Percentiles rank a stretch among this genome's conserved stretches.
These are phyloP conservation scores for Nudaria mundana DNA, from an alignment of 2,888 invertebrate species.

Conservation along the genomic window DNA sequence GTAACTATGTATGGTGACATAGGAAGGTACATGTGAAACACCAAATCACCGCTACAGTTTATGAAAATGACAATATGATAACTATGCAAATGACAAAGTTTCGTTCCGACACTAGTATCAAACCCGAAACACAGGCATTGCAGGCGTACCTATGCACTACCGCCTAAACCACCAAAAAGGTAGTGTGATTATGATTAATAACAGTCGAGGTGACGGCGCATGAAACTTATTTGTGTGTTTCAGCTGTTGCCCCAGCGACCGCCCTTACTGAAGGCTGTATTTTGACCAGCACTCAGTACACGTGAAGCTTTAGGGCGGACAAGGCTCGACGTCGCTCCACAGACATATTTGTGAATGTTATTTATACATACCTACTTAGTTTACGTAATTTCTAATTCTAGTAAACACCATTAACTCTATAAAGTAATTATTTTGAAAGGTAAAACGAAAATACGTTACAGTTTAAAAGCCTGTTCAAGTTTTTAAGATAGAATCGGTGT, in stretches of 20 bases:
- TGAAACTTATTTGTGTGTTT: slow-evolving; percentile 74
- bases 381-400: not conserved
- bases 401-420: not conserved
- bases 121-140: too few species aligned
- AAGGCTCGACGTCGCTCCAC: slow-evolving; percentile 34
- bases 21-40: too few species aligned
- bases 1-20: too few species aligned
- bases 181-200: slow-evolving; percentile 17
- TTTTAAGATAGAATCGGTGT: too few species aligned
- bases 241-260: slow-evolving; percentile 71
- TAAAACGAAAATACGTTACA: too few species aligned
- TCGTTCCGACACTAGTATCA: too few species aligned
- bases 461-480: too few species aligned
- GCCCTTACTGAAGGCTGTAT: slow-evolving; percentile 59
- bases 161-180: too few species aligned
- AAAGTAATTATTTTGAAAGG: not conserved
- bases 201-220: slow-evolving; percentile 40
- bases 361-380: not conserved
- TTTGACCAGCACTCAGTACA: slow-evolving; percentile 68
- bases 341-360: not conserved
- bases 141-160: too few species aligned
- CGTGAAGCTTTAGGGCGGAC: slow-evolving; percentile 50
- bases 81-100: too few species aligned
- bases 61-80: too few species aligned
- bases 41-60: too few species aligned